Base-by-base conservation (phyloP, 2,888 invertebrate genomes). In the Lapara coniferarum region DNA sequence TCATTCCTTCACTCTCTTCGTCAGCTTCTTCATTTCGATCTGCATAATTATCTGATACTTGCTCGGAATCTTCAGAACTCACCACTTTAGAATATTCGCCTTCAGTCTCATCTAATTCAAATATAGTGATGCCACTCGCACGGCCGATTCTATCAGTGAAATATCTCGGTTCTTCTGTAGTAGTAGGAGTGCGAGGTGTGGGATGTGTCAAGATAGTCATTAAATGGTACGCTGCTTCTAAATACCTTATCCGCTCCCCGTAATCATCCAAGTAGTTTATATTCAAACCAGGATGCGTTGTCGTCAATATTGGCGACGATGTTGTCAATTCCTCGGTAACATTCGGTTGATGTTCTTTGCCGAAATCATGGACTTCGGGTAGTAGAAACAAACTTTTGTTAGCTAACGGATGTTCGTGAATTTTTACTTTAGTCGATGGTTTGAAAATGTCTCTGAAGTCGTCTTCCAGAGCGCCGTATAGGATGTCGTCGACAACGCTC, bases 401-500 rank as follows among this genome's bases (percentile, higher is more conserved):
- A n/a, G 66, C 53, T 66, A 75, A 67, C 1, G 74, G 73, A 30
- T 67, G 69, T 63, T 73, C 67, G 16, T 46, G 10, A 13, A 69
- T 7, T 51, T 66, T 57, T 16, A 66, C 53, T 57, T 59, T 71
- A n/a, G 70, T 67, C 8, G 73, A 56, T 0, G 49, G 25, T 51
- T 72, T 69, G 37, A 74, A 67, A 13, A 70, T 49, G 19, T 71
- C 69, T 12, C 68, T 19, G 8, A 73, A 68, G 55, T 73, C 74
- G 19, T 71, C 67, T 4, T 73, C 69, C 2, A 74, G 58, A 7
- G 71, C 73, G 19, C 72, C 73, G 16, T 77, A 69, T 0, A 77
- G 68, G 6, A 76, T n/a, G n/a, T 77, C 70, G 12, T 77, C 69
- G 66, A 77, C 37, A 0, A 73, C 16, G 3, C 70, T 72, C 3